Evolutionary conservation across 37 sponge, comb jelly and placozoan species (phyloP).

Genomic region (Spongia lamella): DNA sequence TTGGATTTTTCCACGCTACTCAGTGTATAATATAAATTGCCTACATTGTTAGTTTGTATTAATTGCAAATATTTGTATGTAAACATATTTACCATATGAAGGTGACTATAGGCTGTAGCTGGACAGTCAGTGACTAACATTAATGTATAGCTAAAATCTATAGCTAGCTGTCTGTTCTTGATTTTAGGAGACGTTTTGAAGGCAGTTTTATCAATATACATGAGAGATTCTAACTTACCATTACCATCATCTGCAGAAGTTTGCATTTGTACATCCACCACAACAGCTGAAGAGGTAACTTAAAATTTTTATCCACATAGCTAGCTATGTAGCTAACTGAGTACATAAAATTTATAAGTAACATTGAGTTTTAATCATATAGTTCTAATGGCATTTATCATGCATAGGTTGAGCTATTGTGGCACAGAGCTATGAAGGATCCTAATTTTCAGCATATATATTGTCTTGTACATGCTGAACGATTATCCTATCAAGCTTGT

Average conservation of each 20-base stretch:
- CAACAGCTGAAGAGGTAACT: constrained; percentile 70
- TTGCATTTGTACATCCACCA: constrained; percentile 45
- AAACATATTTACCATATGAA: too few species aligned
- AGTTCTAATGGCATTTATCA: background rate
- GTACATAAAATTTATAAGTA: background rate
- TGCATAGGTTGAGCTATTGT: constrained; percentile 62
- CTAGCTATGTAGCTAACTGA: too few species aligned
- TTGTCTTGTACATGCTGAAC: constrained; percentile 71
- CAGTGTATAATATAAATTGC: too few species aligned
- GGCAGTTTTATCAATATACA: constrained; percentile 48
- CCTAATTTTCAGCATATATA: constrained; percentile 53
- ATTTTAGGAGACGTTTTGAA: constrained; percentile 50
- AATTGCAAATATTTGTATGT: too few species aligned
- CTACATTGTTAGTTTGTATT: too few species aligned
- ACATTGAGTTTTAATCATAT: background rate
- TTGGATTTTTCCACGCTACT: too few species aligned
- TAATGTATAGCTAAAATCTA: too few species aligned
- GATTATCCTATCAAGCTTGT: constrained; percentile 58
- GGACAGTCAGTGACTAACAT: too few species aligned
- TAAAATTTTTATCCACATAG: too few species aligned
- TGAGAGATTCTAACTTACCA: constrained; percentile 41
- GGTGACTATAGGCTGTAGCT: too few species aligned
- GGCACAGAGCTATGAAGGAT: constrained; percentile 67
- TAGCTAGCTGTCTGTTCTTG: background rate
- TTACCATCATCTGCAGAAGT: constrained; percentile 74